A percentile compares a stretch with the other conserved stretches of the same genome.
These are phyloP conservation scores for Neomonachus schauinslandi DNA, from an alignment of 2,113 vertebrate genomes.

Conservation along the genomic window DNA sequence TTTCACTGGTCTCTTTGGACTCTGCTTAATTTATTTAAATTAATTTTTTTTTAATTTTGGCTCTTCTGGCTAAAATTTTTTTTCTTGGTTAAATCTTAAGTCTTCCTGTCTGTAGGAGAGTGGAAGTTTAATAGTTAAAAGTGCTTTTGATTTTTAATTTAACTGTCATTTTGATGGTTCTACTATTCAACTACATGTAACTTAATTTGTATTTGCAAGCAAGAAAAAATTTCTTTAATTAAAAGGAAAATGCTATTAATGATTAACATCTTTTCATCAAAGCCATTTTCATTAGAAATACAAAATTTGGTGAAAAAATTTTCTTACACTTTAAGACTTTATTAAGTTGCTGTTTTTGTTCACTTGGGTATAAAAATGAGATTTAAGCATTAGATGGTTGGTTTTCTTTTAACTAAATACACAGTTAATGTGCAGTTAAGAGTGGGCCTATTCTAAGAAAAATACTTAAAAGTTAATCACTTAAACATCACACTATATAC, in stretches of 20 bases:
- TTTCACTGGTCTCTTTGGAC: not conserved
- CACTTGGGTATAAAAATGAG: not conserved
- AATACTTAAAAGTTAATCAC: not conserved
- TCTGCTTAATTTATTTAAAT: not conserved
- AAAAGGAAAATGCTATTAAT: not conserved
- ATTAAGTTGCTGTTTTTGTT: slow-evolving; percentile 7
- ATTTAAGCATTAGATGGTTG: not conserved
- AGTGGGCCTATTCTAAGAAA: not conserved
- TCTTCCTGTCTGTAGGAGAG: not conserved
- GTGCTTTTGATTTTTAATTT: slow-evolving; percentile 21
- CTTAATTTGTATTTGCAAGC: slow-evolving; percentile 16
- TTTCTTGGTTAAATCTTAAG: not conserved
- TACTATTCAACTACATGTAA: not conserved
- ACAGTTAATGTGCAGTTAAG: not conserved
- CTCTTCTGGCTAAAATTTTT: not conserved
- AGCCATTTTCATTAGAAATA: slow-evolving; percentile 12
- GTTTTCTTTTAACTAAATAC: not conserved
- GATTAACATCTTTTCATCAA: not conserved
- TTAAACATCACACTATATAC: not conserved
- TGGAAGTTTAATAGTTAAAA: not conserved
- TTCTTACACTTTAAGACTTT: not conserved
- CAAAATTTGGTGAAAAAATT: not conserved
- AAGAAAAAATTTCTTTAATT: not conserved
- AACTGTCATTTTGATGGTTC: slow-evolving; percentile 4
- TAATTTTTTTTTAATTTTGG: not conserved